phyloP scores from a whole-genome alignment of 2,888 invertebrate genomes.

The Morinoia aosen region DNA sequence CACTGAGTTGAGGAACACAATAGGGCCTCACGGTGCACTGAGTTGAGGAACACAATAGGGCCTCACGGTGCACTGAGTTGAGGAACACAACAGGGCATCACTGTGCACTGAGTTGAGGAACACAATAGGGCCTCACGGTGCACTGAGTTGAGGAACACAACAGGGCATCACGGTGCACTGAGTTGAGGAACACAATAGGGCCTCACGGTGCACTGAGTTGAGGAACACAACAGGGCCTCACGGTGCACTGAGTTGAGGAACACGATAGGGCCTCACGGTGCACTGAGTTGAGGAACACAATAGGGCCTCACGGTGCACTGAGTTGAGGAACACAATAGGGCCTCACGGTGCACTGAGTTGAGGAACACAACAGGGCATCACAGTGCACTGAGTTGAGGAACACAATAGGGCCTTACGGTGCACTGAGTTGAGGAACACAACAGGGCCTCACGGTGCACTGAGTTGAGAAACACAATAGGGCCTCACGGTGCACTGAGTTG shows the following conservation, averaged over 20 bases:
- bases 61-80: neutral
- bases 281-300: too few relatives aligned
- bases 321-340: neutral
- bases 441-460: neutral
- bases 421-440: neutral
- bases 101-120: neutral
- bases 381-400: neutral
- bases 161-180: neutral
- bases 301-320: neutral
- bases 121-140: neutral
- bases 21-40: neutral
- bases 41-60: neutral
- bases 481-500: too few relatives aligned
- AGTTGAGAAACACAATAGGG: neutral
- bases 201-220: too few relatives aligned
- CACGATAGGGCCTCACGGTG: too few relatives aligned
- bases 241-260: too few relatives aligned
- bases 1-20: too few relatives aligned
- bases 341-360: neutral
- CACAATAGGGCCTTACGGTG: neutral
- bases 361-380: neutral
- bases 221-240: too few relatives aligned
- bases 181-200: neutral
- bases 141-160: neutral
- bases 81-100: neutral